Base-by-base conservation (phyloP, 2,797 vertebrate genomes). In the Emydoidea blandingii region DNA sequence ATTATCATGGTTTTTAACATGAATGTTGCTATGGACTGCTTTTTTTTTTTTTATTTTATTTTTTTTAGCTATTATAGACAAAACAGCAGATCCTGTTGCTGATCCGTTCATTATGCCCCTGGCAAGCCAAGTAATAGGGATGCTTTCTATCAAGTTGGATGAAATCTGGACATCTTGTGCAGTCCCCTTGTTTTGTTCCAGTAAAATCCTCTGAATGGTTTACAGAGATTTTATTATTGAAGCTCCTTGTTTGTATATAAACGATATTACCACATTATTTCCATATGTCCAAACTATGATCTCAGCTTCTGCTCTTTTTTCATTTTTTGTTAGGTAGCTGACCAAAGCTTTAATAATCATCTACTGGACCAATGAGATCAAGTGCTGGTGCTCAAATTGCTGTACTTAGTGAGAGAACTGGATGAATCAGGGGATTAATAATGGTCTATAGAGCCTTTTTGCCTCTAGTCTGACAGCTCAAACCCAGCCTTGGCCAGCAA, bases 301-400 rank as follows among this genome's bases (percentile, higher is more conserved):
- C 62, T 96, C 83, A 54, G 54, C 83, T 88, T 94, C 83, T 95
- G 37, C 82, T 37, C 72, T 23, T 62, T 76, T 94, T 94, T 0
- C 21, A 91, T 93, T 86, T 91, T 79, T 92, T 94, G 62, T 90
- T 78, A 92, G 85, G 44, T 52, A 95, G 72, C 18, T 95, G 87
- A 37, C 10, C 15, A 18, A 90, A 84, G 92, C 11, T 87, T 59
- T 78, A 88, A 62, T 83, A 54, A 80, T 62, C 85, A 80, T 62
- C 85, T 68, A 14, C 50, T 54, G 79, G 31, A 53, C 25, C 94
- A 95, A 83, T 74, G 80, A 95, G 21, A 86, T 93, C 65, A 50
- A 91, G 50, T 95, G 19, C 83, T 95, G 79, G 83, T 80, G 72
- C 47, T 92, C 65, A 68, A 83, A 80, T 65, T 91, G 29, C 4